Evolutionary conservation across 2,113 vertebrate species (phyloP).

Genomic region (Malaclemys terrapin): DNA sequence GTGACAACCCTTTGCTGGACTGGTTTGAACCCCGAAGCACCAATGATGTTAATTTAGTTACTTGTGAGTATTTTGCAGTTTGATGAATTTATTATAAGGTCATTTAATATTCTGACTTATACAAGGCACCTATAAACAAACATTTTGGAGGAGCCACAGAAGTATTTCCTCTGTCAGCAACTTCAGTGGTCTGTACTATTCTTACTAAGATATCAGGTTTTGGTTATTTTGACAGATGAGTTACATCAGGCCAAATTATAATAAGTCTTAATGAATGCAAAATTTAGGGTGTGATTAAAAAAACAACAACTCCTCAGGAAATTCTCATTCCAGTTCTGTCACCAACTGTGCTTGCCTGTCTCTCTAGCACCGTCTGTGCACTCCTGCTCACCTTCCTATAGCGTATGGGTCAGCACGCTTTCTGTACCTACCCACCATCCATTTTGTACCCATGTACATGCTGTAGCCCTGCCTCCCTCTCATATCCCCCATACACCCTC

Average conservation of each 20-base stretch:
- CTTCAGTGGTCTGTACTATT: background rate
- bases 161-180: background rate
- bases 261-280: background rate
- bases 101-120: background rate
- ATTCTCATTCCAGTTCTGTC: fast-evolving
- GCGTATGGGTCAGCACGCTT: background rate
- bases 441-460: background rate
- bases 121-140: background rate
- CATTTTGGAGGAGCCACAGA: background rate
- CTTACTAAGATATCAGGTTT: background rate
- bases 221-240: no score
- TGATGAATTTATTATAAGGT: background rate
- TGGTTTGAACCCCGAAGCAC: background rate
- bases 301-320: background rate
- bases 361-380: background rate
- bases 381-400: background rate
- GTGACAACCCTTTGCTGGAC: background rate
- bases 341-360: background rate
- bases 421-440: background rate
- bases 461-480: background rate
- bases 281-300: background rate
- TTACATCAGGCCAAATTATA: background rate
- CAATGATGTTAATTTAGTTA: background rate
- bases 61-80: background rate
- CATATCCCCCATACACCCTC: background rate